These are phyloP conservation scores for Microctenopoma steveboyesi DNA, from an alignment of 2,797 vertebrate genomes.

Conservation along the genomic window DNA sequence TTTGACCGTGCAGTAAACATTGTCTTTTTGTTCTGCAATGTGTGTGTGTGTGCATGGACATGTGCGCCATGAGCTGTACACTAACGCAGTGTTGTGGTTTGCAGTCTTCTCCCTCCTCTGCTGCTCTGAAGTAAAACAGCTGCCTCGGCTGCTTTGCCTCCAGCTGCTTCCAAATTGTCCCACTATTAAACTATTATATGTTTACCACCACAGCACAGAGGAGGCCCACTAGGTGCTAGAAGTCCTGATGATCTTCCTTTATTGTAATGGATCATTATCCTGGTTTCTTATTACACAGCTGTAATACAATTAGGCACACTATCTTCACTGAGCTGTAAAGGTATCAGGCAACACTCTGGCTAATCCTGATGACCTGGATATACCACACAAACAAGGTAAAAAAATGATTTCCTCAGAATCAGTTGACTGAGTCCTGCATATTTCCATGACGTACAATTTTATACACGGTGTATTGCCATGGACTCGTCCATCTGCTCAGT, in stretches of 20 bases:
- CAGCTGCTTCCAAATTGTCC: slow-evolving; percentile 92
- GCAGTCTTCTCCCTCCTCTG: slow-evolving; percentile 22
- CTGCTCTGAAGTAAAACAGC: slow-evolving; percentile 84
- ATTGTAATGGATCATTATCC: slow-evolving; percentile 69
- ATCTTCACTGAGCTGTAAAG: slow-evolving; percentile 41
- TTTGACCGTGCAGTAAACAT: slow-evolving; percentile 34
- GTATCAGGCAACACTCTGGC: slow-evolving; percentile 23
- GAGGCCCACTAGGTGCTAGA: slow-evolving; percentile 79
- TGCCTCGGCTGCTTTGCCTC: slow-evolving; percentile 84
- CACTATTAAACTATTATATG: slow-evolving; percentile 91
- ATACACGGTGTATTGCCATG: neutral
- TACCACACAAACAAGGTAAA: slow-evolving; percentile 26
- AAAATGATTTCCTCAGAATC: neutral
- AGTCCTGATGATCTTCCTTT: slow-evolving; percentile 58
- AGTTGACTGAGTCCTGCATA: slow-evolving; percentile 8
- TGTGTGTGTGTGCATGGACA: slow-evolving; percentile 26
- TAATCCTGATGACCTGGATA: slow-evolving; percentile 34
- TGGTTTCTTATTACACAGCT: slow-evolving; percentile 61
- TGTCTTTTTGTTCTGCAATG: neutral
- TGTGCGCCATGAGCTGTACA: slow-evolving; percentile 49
- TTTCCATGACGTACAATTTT: neutral
- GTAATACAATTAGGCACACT: slow-evolving; percentile 51
- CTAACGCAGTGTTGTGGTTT: slow-evolving; percentile 56
- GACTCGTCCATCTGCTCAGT: neutral
- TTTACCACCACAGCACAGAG: slow-evolving; percentile 82